phyloP scores from a whole-genome alignment of 2,888 invertebrate genomes.

The Ophraella communa region DNA sequence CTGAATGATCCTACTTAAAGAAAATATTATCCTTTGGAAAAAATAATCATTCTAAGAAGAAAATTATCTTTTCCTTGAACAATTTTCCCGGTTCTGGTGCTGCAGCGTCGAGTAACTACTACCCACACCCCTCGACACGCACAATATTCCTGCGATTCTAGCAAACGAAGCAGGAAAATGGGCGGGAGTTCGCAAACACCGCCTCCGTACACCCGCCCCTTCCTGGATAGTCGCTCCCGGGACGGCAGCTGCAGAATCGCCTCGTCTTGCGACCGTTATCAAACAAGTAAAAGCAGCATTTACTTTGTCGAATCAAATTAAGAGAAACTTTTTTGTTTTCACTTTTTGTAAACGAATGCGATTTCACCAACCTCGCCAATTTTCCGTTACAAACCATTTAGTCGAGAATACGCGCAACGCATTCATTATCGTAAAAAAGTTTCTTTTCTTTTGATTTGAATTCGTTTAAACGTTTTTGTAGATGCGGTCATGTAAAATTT shows the following conservation, averaged over 20 bases:
- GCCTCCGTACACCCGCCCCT: constrained; percentile 40
- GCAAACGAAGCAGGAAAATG: constrained; percentile 47
- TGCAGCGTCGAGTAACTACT: constrained; percentile 17
- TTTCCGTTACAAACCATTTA: no score
- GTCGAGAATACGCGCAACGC: no score
- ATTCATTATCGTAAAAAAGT: no score
- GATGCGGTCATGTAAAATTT: neutral
- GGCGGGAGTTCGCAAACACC: constrained; percentile 42
- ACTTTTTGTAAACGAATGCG: neutral
- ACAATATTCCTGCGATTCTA: constrained; percentile 39
- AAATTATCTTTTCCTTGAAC: constrained; percentile 18
- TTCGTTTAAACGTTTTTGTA: neutral
- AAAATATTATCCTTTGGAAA: constrained; percentile 10
- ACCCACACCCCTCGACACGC: constrained; percentile 18
- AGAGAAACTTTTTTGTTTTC: constrained; percentile 11
- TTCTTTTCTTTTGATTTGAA: neutral
- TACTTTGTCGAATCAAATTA: neutral
- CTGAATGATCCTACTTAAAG: constrained; percentile 1
- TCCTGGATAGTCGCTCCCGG: constrained; percentile 38
- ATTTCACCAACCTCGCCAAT: no score
- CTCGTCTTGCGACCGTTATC: constrained; percentile 15
- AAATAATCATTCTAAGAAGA: constrained; percentile 18
- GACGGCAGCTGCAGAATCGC: constrained; percentile 29
- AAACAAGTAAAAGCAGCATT: constrained; percentile 4
- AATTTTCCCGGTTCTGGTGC: constrained; percentile 13